These are phyloP conservation scores for Pantherophis vulpinus DNA, from an alignment of 2,797 vertebrate species.

Conservation along the genomic window DNA sequence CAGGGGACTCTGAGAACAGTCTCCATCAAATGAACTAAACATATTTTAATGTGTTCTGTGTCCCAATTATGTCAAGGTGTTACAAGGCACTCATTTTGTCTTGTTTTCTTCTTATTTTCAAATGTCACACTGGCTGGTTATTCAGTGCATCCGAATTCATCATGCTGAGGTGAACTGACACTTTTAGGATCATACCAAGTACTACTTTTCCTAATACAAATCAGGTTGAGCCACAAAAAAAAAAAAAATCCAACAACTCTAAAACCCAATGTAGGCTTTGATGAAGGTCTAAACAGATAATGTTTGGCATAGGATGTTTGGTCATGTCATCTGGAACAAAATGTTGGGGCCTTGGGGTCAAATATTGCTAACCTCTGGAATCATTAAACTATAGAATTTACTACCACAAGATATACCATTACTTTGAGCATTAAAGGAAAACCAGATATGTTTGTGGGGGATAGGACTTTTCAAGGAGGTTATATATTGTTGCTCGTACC, in stretches of 20 bases:
- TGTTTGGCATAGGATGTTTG: neutral
- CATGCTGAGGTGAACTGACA: neutral
- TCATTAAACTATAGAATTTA: neutral
- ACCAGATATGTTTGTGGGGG: neutral
- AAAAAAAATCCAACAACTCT: neutral
- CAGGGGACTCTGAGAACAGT: neutral
- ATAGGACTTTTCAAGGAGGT: neutral
- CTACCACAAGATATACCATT: neutral
- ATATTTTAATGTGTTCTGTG: conserved; percentile 22
- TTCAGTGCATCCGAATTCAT: conserved; percentile 4
- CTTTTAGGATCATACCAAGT: neutral
- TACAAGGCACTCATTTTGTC: conserved; percentile 20
- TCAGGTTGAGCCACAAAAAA: neutral
- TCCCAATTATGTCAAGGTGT: neutral
- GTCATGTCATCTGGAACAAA: neutral
- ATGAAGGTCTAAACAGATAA: neutral
- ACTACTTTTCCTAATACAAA: accelerated
- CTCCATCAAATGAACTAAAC: conserved; percentile 13
- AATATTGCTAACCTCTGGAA: neutral
- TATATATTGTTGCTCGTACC: neutral
- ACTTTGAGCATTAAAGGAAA: neutral
- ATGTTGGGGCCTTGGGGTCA: neutral
- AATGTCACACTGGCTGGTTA: accelerated
- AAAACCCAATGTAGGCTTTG: neutral
- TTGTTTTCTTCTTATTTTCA: neutral